These are phyloP conservation scores for Barypeithes pellucidus DNA, from an alignment of 2,888 invertebrate genomes.

Conservation along the genomic window DNA sequence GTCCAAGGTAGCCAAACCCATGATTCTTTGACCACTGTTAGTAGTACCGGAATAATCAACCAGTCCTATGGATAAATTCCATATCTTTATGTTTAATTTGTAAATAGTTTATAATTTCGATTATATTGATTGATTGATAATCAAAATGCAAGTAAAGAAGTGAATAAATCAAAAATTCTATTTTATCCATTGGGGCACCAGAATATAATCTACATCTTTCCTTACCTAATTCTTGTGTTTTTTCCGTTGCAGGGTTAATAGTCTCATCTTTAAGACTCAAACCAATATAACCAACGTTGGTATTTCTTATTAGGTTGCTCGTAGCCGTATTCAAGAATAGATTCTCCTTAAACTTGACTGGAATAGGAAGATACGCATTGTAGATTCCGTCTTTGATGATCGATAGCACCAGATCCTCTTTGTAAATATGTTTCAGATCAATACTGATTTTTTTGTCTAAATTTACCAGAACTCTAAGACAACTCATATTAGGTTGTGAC, in stretches of 20 bases:
- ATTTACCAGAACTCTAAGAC: conserved; percentile 73
- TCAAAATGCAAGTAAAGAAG: no score
- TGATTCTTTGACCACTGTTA: conserved; percentile 75
- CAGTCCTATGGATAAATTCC: conserved; percentile 65
- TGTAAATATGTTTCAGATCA: conserved; percentile 75
- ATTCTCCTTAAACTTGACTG: conserved; percentile 63
- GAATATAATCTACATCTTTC: background rate
- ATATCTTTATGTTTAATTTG: no score
- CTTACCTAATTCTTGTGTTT: conserved; percentile 58
- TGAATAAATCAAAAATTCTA: no score
- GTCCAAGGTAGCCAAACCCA: conserved; percentile 76
- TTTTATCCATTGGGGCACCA: no score
- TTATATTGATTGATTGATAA: no score
- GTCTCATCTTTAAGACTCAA: conserved; percentile 67
- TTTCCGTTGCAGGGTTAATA: conserved; percentile 58
- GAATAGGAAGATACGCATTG: conserved; percentile 62
- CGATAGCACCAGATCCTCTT: conserved; percentile 85
- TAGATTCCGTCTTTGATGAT: conserved; percentile 76
- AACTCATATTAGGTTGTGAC: conserved; percentile 58
- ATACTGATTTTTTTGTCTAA: conserved; percentile 79
- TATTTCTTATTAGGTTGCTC: conserved; percentile 59
- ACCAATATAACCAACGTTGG: conserved; percentile 63
- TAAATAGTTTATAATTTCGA: no score
- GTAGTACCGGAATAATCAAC: conserved; percentile 66
- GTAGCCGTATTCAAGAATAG: conserved; percentile 52